These are phyloP conservation scores for Silurus lanzhouensis DNA, from an alignment of 2,797 vertebrate genomes.

Conservation along the genomic window DNA sequence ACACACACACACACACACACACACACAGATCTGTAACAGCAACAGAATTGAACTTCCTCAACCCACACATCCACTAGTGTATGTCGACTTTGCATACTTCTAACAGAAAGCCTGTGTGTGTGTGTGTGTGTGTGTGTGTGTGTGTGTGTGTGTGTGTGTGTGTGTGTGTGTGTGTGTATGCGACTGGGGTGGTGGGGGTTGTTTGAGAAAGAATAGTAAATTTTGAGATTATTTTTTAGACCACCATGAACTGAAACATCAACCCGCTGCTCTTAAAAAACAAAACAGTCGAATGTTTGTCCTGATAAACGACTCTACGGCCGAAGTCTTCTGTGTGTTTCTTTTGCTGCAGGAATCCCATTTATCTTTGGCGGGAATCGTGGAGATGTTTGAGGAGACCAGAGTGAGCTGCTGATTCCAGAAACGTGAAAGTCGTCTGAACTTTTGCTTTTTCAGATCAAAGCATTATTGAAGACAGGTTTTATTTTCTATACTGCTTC, in stretches of 20 bases:
- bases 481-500: background rate
- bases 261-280: background rate
- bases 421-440: conserved; percentile 10
- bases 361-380: background rate
- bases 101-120: background rate
- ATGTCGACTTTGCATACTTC: background rate
- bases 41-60: background rate
- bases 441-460: conserved; percentile 8
- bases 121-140: background rate
- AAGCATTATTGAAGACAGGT: conserved; percentile 4
- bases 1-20: background rate
- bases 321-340: background rate
- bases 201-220: background rate
- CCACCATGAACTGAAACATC: background rate
- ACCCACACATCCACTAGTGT: background rate
- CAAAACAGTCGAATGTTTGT: background rate
- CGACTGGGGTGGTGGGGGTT: background rate
- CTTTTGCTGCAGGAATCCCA: background rate
- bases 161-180: background rate
- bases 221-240: background rate
- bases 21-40: background rate
- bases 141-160: background rate
- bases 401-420: background rate
- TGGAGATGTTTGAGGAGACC: background rate
- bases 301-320: background rate